These are phyloP conservation scores for Gastracanthus pulcherrimus DNA, from an alignment of 2,888 invertebrate species.

Conservation along the genomic window DNA sequence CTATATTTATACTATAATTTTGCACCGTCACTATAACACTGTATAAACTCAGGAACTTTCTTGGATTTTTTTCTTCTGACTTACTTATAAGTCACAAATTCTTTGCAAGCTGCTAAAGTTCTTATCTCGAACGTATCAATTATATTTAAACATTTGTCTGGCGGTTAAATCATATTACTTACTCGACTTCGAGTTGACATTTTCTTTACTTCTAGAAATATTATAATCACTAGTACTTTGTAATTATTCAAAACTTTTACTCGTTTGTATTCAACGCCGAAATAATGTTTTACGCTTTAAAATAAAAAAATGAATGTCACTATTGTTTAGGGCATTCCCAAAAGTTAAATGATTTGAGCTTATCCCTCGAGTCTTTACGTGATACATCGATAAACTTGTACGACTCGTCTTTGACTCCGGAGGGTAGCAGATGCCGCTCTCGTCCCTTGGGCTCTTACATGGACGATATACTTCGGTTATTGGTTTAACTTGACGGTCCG, in stretches of 20 bases:
- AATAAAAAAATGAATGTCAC: neutral
- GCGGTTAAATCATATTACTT: no score
- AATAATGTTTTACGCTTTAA: no score
- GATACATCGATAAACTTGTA: conserved; percentile 46
- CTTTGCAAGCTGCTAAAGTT: no score
- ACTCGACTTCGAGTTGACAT: no score
- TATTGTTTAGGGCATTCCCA: neutral
- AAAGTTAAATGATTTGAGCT: conserved; percentile 19
- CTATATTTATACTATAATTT: conserved; percentile 39
- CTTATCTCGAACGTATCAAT: no score
- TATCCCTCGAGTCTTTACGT: conserved; percentile 27
- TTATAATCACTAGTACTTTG: no score
- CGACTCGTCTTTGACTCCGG: conserved; percentile 26
- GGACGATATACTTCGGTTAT: conserved; percentile 5
- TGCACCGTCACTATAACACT: neutral
- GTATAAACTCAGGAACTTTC: neutral
- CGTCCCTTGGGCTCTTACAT: conserved; percentile 20
- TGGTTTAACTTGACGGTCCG: no score
- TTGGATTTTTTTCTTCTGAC: neutral
- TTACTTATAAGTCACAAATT: neutral
- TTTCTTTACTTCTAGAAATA: no score
- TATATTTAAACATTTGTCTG: neutral
- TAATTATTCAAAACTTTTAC: no score
- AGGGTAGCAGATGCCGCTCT: conserved; percentile 10
- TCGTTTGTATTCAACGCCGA: no score